A percentile compares a stretch with the other conserved stretches of the same genome.
Evolutionary conservation across 2,888 invertebrate species (phyloP).

Genomic region (Actias luna): DNA sequence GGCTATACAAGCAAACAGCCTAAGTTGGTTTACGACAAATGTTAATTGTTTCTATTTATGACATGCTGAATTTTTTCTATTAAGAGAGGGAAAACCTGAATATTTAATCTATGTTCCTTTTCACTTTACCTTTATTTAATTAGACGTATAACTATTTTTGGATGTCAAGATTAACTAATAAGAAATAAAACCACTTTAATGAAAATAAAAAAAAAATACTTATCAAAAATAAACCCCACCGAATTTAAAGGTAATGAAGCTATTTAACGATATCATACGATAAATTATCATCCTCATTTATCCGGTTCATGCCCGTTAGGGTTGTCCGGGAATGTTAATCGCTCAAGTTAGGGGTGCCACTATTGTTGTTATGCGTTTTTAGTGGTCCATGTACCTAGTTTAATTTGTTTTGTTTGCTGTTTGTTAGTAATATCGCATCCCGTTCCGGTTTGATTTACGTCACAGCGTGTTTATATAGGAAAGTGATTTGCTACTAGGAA

Average conservation of each 20-base stretch:
- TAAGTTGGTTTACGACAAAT: neutral
- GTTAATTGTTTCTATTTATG: neutral
- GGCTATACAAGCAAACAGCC: neutral
- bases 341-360: slow-evolving; percentile 23
- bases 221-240: neutral
- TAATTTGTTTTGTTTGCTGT: slow-evolving; percentile 15
- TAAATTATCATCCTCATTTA: slow-evolving; percentile 39
- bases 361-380: slow-evolving; percentile 15
- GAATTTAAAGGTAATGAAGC: neutral
- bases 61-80: too few species aligned
- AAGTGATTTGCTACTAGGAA: neutral
- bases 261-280: slow-evolving; percentile 24
- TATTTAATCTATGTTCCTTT: too few species aligned
- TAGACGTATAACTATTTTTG: too few species aligned
- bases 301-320: slow-evolving; percentile 30
- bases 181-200: neutral
- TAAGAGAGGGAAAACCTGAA: too few species aligned
- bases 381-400: slow-evolving; percentile 6
- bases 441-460: slow-evolving; percentile 1
- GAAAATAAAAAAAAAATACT: neutral
- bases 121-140: too few species aligned
- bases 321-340: slow-evolving; percentile 32
- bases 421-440: neutral
- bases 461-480: neutral
- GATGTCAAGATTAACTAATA: too few species aligned